These are phyloP conservation scores for Andrena camellia DNA, from an alignment of 2,888 invertebrate genomes.

Conservation along the genomic window DNA sequence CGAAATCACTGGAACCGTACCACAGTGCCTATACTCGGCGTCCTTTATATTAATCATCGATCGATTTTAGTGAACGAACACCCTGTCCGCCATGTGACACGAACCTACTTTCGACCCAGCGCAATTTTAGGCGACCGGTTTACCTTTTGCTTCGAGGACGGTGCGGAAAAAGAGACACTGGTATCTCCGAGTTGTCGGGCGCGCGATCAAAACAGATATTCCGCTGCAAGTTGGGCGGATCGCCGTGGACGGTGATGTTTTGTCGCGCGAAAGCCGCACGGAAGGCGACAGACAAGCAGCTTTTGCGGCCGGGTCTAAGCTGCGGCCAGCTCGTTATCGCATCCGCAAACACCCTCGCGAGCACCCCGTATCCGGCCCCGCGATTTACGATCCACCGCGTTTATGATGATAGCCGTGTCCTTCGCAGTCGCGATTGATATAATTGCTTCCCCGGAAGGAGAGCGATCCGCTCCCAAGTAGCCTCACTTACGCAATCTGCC, in stretches of 20 bases:
- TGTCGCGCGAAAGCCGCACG: slow-evolving; percentile 51
- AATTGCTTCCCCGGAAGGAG: slow-evolving; percentile 25
- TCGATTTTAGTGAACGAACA: no score
- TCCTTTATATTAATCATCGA: no score
- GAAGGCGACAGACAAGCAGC: slow-evolving; percentile 46
- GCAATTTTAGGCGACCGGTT: neutral
- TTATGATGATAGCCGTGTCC: slow-evolving; percentile 19
- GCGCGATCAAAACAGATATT: slow-evolving; percentile 51
- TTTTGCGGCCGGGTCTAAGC: slow-evolving; percentile 56
- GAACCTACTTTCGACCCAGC: neutral
- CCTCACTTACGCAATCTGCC: slow-evolving; percentile 24
- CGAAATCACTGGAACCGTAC: no score
- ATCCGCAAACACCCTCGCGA: slow-evolving; percentile 71
- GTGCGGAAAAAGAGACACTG: slow-evolving; percentile 9
- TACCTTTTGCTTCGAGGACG: slow-evolving; percentile 1
- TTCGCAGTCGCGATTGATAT: slow-evolving; percentile 32
- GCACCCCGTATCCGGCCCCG: slow-evolving; percentile 53
- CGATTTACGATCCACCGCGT: slow-evolving; percentile 29
- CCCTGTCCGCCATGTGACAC: no score
- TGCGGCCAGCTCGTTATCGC: slow-evolving; percentile 63
- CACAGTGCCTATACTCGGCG: no score
- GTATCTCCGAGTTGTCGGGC: slow-evolving; percentile 23
- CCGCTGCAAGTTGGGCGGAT: slow-evolving; percentile 32
- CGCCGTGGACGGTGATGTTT: slow-evolving; percentile 37
- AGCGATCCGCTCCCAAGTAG: slow-evolving; percentile 13